Conservation (phyloP, 2,797 vertebrate genomes). For the Darevskia nairensis region DNA sequence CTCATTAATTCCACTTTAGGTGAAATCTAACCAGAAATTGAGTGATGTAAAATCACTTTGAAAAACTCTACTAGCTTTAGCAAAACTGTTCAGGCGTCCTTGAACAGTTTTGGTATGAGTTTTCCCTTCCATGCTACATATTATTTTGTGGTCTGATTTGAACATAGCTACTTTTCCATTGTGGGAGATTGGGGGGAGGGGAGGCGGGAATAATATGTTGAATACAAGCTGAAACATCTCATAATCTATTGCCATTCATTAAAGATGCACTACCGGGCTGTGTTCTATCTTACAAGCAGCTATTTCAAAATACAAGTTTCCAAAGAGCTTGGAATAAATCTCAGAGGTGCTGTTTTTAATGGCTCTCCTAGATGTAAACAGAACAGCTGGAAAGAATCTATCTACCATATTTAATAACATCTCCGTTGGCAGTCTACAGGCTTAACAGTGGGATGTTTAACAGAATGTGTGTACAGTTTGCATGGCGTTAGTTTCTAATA, state of each 20-base stretch:
- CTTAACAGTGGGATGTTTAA: conserved; percentile 25
- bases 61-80: background rate
- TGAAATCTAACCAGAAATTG: background rate
- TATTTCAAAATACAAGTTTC: conserved; percentile 58
- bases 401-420: conserved; percentile 49
- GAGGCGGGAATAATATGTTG: conserved; percentile 1
- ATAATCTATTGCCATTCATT: conserved; percentile 33
- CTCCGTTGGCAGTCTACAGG: conserved; percentile 43
- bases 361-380: conserved; percentile 49
- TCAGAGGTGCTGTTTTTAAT: conserved; percentile 30
- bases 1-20: background rate
- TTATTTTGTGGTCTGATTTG: conserved; percentile 45
- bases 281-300: conserved; percentile 51
- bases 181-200: background rate
- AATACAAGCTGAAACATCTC: conserved; percentile 32
- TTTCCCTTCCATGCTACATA: conserved; percentile 35
- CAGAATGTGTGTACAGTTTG: conserved; percentile 18
- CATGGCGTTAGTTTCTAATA: conserved; percentile 35
- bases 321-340: conserved; percentile 39
- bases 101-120: background rate
- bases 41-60: background rate
- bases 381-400: conserved; percentile 51
- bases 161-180: conserved; percentile 29
- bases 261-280: conserved; percentile 35
- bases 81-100: background rate